Conservation (phyloP, 35 echinoderm and acorn worm species). For the Chiridota heheva region DNA sequence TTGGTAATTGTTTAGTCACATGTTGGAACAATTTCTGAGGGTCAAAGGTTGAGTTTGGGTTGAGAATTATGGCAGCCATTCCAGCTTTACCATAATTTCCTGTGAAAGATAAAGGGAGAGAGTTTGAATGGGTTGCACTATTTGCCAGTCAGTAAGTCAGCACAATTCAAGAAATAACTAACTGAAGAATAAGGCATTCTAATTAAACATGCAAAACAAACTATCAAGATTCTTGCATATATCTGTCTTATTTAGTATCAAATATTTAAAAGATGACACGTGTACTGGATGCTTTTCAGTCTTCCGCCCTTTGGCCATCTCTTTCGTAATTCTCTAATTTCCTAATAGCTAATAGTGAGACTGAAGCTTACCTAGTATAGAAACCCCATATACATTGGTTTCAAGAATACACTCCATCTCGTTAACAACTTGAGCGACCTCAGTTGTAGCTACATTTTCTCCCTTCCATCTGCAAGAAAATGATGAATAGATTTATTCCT, state of each 20-base stretch:
- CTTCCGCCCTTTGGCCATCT: too few species aligned
- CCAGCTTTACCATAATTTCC: constrained; percentile 95
- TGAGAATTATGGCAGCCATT: constrained; percentile 72
- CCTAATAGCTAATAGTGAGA: too few species aligned
- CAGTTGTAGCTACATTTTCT: constrained; percentile 99
- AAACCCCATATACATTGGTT: constrained; percentile 82
- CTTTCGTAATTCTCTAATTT: too few species aligned
- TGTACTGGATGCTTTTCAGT: too few species aligned
- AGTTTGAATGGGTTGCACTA: too few species aligned
- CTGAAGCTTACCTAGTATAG: constrained; percentile 86
- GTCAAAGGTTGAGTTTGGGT: constrained; percentile 38
- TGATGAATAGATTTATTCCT: not conserved
- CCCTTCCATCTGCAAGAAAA: constrained; percentile 86
- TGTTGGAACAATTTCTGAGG: constrained; percentile 62
- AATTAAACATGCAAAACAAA: too few species aligned
- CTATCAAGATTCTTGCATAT: too few species aligned
- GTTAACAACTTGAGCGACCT: constrained; percentile 79
- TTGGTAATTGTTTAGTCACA: constrained; percentile 63
- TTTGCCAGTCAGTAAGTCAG: too few species aligned
- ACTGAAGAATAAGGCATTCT: too few species aligned
- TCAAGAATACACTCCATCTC: constrained; percentile 67
- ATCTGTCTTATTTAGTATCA: too few species aligned
- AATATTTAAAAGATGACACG: too few species aligned
- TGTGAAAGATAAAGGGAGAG: constrained; percentile 9
- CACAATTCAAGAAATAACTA: too few species aligned